Conservation (phyloP, 2,113 vertebrate species). For the Clarias macrocephalus region DNA sequence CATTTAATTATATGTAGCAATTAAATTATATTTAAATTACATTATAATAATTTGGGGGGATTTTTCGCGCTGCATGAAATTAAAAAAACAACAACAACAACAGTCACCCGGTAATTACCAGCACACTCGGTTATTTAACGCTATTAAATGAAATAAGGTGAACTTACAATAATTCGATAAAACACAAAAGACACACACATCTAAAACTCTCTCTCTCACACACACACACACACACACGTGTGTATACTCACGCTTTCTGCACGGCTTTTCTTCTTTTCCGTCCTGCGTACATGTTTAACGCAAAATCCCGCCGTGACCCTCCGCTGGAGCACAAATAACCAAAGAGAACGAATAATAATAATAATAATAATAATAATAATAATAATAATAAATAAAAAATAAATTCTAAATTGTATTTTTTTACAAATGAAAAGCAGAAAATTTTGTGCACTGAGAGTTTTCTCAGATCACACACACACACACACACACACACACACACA, state of each 20-base stretch:
- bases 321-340: background rate
- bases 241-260: conserved; percentile 56
- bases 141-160: background rate
- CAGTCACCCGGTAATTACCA: background rate
- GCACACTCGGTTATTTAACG: background rate
- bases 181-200: background rate
- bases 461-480: background rate
- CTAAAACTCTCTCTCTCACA: background rate
- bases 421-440: background rate
- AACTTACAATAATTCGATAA: background rate
- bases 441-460: background rate
- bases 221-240: background rate
- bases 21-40: too few relatives aligned
- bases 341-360: background rate
- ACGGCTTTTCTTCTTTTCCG: conserved; percentile 58
- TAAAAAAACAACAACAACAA: background rate
- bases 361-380: too few relatives aligned
- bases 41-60: too few relatives aligned
- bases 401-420: background rate
- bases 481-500: background rate
- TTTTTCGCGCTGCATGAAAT: background rate
- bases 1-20: background rate
- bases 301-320: background rate
- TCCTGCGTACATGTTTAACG: conserved; percentile 56
- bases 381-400: background rate